A percentile compares a stretch with the other conserved stretches of the same genome.
These are phyloP conservation scores for Amphimallon solstitiale DNA, from an alignment of 2,888 invertebrate species.

Conservation along the genomic window DNA sequence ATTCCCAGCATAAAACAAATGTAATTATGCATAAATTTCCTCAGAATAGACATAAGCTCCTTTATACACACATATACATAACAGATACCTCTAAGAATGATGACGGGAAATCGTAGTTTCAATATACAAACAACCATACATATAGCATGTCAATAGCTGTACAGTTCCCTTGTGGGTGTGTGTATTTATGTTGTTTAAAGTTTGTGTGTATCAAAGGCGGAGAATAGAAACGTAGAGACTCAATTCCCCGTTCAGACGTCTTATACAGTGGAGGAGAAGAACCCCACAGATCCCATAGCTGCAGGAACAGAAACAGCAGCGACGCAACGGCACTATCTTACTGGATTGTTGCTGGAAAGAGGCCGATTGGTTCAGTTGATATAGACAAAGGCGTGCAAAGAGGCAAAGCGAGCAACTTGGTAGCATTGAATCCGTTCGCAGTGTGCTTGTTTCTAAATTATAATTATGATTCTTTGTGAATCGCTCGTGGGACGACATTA, in stretches of 20 bases:
- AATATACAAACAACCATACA: slow-evolving; percentile 41
- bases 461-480: slow-evolving; percentile 53
- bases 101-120: slow-evolving; percentile 37
- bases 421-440: slow-evolving; percentile 44
- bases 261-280: slow-evolving; percentile 44
- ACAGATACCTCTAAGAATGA: too few species aligned
- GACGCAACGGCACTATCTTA: slow-evolving; percentile 47
- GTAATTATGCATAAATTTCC: too few species aligned
- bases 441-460: slow-evolving; percentile 46
- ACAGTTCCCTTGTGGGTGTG: slow-evolving; percentile 53
- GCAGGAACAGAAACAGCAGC: too few species aligned
- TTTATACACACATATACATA: too few species aligned
- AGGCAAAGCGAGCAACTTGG: slow-evolving; percentile 51
- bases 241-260: slow-evolving; percentile 55
- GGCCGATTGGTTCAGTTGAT: slow-evolving; percentile 56
- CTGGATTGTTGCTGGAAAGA: slow-evolving; percentile 52
- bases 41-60: too few species aligned
- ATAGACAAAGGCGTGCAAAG: slow-evolving; percentile 54
- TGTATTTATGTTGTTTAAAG: slow-evolving; percentile 56
- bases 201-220: slow-evolving; percentile 50
- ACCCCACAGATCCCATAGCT: slow-evolving; percentile 24
- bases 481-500: slow-evolving; percentile 49
- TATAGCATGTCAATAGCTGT: slow-evolving; percentile 47
- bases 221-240: slow-evolving; percentile 42
- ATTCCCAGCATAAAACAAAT: too few species aligned